Conservation (phyloP, 2,888 invertebrate species). For the Lepeophtheirus nordmannii region DNA sequence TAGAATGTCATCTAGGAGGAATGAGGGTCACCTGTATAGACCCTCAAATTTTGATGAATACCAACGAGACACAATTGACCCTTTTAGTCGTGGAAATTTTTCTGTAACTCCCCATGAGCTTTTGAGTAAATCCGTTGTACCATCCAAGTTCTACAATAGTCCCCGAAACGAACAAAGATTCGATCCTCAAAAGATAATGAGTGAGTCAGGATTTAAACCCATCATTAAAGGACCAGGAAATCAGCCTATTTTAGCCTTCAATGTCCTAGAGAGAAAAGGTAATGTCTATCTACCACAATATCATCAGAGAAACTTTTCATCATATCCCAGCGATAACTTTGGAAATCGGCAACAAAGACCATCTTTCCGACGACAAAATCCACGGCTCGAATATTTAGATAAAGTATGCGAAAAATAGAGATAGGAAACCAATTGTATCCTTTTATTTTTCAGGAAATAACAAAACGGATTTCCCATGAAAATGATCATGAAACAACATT, state of each 20-base stretch:
- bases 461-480: no score
- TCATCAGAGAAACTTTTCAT: no score
- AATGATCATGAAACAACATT: neutral
- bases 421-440: no score
- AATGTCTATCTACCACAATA: neutral
- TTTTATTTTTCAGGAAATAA: no score
- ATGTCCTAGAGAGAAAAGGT: neutral
- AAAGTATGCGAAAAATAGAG: no score
- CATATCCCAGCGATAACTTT: no score
- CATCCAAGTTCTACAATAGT: neutral
- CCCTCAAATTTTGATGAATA: neutral
- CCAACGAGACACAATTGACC: neutral
- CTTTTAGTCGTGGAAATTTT: neutral
- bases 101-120: neutral
- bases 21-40: neutral
- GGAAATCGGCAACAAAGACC: no score
- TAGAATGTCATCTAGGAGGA: neutral
- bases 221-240: neutral
- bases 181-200: neutral
- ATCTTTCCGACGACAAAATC: no score
- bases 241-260: neutral
- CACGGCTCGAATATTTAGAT: no score
- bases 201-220: constrained; percentile 1
- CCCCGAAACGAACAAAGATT: neutral
- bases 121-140: neutral